phyloP scores from a whole-genome alignment of 2,797 vertebrate genomes.

The Babyrousa celebensis region DNA sequence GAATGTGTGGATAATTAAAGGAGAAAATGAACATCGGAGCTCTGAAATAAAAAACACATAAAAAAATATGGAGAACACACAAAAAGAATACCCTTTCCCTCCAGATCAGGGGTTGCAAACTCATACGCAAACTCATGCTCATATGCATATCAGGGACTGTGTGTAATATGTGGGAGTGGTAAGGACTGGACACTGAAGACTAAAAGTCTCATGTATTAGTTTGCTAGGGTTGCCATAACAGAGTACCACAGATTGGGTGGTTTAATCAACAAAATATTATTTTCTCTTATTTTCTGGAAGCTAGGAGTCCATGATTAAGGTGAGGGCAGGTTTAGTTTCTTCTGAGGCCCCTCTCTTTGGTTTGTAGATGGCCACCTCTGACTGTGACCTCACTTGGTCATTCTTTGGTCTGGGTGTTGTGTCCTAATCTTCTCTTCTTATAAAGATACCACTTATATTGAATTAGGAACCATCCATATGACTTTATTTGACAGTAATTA shows the following conservation, averaged over 20 bases:
- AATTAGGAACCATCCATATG: neutral
- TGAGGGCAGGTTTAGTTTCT: neutral
- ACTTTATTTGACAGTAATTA: neutral
- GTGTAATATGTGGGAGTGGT: neutral
- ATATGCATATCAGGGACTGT: too few species aligned
- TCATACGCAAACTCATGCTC: neutral
- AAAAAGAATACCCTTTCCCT: neutral
- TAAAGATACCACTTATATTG: neutral
- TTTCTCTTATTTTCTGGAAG: neutral
- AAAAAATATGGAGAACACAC: neutral
- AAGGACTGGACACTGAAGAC: neutral
- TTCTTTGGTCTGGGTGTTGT: neutral
- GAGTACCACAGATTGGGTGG: neutral
- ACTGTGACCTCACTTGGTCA: neutral
- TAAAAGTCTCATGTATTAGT: neutral
- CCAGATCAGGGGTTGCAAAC: neutral
- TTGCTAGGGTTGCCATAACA: neutral
- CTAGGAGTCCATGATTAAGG: neutral
- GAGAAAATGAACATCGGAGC: neutral
- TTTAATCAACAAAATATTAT: neutral
- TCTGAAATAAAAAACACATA: conserved; percentile 27
- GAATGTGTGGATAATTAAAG: neutral
- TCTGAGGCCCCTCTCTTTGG: neutral
- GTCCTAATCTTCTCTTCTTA: neutral
- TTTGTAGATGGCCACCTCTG: neutral